Conservation (phyloP, 2,113 vertebrate genomes). For the Toxostoma redivivum region DNA sequence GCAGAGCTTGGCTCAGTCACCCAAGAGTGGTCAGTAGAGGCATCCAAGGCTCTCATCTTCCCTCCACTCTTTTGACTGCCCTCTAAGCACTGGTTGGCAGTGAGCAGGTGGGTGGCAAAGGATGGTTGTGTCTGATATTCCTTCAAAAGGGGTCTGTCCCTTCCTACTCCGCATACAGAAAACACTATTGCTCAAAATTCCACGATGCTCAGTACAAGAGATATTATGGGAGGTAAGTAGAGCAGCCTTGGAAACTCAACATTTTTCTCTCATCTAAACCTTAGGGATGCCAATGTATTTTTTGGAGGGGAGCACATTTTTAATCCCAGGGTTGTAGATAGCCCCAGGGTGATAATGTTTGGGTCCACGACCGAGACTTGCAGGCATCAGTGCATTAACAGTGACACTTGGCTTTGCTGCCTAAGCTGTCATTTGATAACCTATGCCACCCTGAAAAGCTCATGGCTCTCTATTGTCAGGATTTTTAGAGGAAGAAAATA, state of each 20-base stretch:
- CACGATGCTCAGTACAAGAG: accelerated
- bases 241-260: background rate
- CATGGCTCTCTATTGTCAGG: background rate
- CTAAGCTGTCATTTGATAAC: background rate
- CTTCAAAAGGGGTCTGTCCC: background rate
- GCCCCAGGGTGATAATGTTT: accelerated
- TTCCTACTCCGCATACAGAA: background rate
- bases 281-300: background rate
- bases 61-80: background rate
- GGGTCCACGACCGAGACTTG: accelerated
- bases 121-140: background rate
- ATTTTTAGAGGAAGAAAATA: background rate
- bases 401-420: background rate
- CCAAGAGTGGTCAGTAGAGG: background rate
- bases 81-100: background rate
- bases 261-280: background rate
- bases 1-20: background rate
- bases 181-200: background rate
- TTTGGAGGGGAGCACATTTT: background rate
- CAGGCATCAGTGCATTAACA: background rate
- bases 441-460: background rate
- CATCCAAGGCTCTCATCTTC: background rate
- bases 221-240: background rate
- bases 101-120: background rate
- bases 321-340: background rate